Conservation (phyloP, 2,113 vertebrate species). For the Pomatostomus ruficeps region DNA sequence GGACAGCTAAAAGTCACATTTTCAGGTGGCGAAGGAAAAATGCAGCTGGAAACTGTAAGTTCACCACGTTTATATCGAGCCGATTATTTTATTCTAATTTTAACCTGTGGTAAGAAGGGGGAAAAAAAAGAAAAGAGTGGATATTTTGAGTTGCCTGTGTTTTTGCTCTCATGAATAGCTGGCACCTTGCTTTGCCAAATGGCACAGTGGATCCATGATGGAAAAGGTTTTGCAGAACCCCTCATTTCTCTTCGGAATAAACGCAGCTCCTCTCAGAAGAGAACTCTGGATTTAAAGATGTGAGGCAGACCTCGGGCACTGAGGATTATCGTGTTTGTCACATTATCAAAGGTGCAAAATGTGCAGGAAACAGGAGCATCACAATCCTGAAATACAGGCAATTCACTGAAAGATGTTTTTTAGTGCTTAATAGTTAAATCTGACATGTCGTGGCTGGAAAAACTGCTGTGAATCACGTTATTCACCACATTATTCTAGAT, state of each 20-base stretch:
- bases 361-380: background rate
- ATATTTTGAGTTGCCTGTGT: slow-evolving; percentile 41
- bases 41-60: slow-evolving; percentile 28
- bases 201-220: background rate
- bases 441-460: background rate
- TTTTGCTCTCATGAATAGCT: slow-evolving; percentile 21
- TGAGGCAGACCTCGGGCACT: background rate
- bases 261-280: background rate
- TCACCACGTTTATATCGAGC: slow-evolving; percentile 39
- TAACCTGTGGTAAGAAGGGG: slow-evolving; percentile 18
- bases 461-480: background rate
- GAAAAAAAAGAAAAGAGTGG: background rate
- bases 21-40: slow-evolving; percentile 17
- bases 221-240: background rate
- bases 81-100: slow-evolving; percentile 57
- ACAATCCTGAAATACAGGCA: background rate
- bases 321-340: background rate
- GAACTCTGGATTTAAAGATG: background rate
- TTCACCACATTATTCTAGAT: background rate
- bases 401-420: background rate
- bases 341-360: background rate
- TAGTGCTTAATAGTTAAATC: background rate
- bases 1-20: background rate
- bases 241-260: slow-evolving; percentile 26
- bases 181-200: slow-evolving; percentile 12